Base-by-base conservation (phyloP, 2,797 vertebrate genomes). In the Triplophysa bombifrons region DNA sequence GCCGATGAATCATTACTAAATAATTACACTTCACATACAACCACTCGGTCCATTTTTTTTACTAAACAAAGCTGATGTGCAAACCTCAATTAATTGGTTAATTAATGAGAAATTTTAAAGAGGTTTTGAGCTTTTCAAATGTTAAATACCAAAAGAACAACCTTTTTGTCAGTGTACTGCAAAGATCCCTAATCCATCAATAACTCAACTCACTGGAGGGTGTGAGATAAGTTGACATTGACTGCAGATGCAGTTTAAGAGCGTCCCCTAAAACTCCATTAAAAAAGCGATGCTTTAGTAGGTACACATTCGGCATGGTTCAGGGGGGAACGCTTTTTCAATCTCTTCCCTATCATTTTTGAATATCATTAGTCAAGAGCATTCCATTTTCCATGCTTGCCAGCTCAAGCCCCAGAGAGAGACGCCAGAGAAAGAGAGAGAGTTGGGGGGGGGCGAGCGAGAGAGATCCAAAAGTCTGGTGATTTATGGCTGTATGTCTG, bases 271-370 rank as follows among this genome's bases (percentile, higher is more conserved):
- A 82, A 86, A 86, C 84, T 86, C 85, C 72, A 86, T 86, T 86
- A 86, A 86, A 84, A 81, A 82, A 76, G 84, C 85, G 55, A 82
- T 82, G 85, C 83, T 85, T 84, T 86, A 91, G 82, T 88, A 94
- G 85, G 80, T 94, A 93, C 90, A 91, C 94, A 94, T 94, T 95
- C 94, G 93, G 92, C 90, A 90, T 93, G 94, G 93, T 94, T 94
- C 93, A 94, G 93, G 90, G 94, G 93, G 85, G 85, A 84, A 38
- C 72, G 78, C 85, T 82, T 82, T 85, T 86, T 81, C 83, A 84
- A 98, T 99, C 96, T 99, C 93, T 94, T 93, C 94, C 96, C 96
- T 96, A 96, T 98, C 96, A 98, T 98, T 98, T 98, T 98, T 96
- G 88, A 96, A 97, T 86, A 96, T 98, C 98, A 98, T 99, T 99